Evolutionary conservation across 2,113 vertebrate genomes (phyloP).

Genomic region (Pygathrix nemaeus): DNA sequence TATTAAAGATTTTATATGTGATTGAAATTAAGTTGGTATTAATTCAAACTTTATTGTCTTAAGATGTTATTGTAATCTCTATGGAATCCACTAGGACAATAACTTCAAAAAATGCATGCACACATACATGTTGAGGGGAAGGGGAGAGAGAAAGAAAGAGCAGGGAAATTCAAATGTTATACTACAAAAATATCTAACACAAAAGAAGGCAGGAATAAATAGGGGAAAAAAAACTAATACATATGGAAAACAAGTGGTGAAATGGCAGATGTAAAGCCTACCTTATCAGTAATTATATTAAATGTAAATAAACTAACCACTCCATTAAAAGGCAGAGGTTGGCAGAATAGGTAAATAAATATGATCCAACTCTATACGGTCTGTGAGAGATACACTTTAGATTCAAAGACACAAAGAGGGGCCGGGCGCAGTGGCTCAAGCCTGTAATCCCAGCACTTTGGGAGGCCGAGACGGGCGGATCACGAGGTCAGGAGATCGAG

Average conservation of each 20-base stretch:
- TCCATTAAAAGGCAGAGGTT: not conserved
- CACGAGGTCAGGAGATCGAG: no score
- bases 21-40: not conserved
- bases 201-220: not conserved
- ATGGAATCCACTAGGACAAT: not conserved
- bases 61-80: not conserved
- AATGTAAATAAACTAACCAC: not conserved
- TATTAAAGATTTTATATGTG: not conserved
- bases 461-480: no score
- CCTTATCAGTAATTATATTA: not conserved
- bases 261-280: not conserved
- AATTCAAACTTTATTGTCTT: not conserved
- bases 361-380: not conserved
- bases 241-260: not conserved
- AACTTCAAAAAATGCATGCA: not conserved
- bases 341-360: not conserved
- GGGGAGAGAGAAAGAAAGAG: no score
- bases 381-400: not conserved
- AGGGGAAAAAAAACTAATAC: not conserved
- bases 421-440: no score
- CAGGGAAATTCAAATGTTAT: not conserved
- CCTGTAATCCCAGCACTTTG: no score
- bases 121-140: not conserved
- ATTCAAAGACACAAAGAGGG: not conserved
- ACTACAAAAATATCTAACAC: not conserved